Base-by-base conservation (phyloP, 2,113 vertebrate genomes). In the Hiodon tergisus region DNA sequence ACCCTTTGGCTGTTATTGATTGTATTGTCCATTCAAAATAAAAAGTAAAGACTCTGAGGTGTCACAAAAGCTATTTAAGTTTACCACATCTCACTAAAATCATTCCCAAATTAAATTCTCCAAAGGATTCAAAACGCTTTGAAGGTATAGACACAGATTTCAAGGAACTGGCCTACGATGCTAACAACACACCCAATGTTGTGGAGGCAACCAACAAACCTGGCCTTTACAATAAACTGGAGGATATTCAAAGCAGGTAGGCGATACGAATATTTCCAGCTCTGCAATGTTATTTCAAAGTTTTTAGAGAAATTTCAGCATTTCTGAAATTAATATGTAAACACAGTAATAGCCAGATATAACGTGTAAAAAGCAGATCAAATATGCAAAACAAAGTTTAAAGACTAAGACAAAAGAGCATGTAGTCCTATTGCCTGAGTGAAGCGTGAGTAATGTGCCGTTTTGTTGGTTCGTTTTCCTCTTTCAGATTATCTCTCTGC, bases 231-330 rank as follows among this genome's bases (percentile, higher is more conserved):
- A 87, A 88, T 17, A 89, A 90, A n/a, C 88, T 99, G 83, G 97
- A 98, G 84, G 91, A 94, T 80, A 91, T 98, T 83, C 95, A 98
- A 87, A 88, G 80, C 51, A 96, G 96, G 97, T 98, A 58, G 84
- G 78, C 80, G 13, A 4, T 48, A 7, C 9, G 46, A 48, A 14
- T 31, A 2, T 0, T 4, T 69, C 51, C 68, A 50, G 55, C 55
- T 54, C 14, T 54, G 68, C 63, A 58, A 69, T 72, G 75, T 62
- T 72, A 58, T 68, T 57, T 62, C 14, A 6, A 4, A 50, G n/a
- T 47, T 54, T 52, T 8, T 14, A 54, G 17, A 54, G 9, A n/a
- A 54, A 17, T 69, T 7, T 69, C 13, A 31, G 2, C 54, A 69
- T 69, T 54, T 54, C 14, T 69, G 51, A 54, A 69, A 16, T 31